A percentile compares a stretch with the other conserved stretches of the same genome.
Evolutionary conservation across 2,113 vertebrate species (phyloP).

Genomic region (Lagenorhynchus albirostris): DNA sequence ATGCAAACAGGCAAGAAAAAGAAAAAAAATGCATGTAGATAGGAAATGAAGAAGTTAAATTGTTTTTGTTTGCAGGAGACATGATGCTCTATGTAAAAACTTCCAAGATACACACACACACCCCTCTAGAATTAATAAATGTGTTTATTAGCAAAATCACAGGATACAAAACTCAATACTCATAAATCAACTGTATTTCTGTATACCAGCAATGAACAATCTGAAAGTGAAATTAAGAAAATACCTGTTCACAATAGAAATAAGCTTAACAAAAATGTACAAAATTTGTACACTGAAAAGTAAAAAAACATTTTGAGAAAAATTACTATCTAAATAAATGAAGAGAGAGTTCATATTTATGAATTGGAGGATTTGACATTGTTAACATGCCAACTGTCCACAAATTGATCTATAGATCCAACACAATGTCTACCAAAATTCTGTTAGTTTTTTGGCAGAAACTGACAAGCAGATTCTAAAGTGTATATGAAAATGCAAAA

Average conservation of each 20-base stretch:
- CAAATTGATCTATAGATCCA: neutral
- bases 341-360: neutral
- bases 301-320: neutral
- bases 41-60: neutral
- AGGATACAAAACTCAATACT: neutral
- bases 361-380: neutral
- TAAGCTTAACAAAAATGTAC: neutral
- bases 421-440: neutral
- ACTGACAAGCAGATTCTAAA: neutral
- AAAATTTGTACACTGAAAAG: neutral
- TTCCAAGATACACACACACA: neutral
- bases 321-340: constrained; percentile 2
- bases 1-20: neutral
- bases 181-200: neutral
- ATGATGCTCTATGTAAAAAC: neutral
- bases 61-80: neutral
- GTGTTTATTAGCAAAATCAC: neutral
- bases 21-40: neutral
- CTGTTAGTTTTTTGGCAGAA: neutral
- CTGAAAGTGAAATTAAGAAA: neutral
- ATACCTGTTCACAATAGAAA: neutral
- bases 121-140: neutral
- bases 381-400: neutral
- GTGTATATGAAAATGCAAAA: neutral
- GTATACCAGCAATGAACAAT: neutral